These are phyloP conservation scores for Rhadinocentrus ornatus DNA, from an alignment of 2,797 vertebrate species.

Conservation along the genomic window DNA sequence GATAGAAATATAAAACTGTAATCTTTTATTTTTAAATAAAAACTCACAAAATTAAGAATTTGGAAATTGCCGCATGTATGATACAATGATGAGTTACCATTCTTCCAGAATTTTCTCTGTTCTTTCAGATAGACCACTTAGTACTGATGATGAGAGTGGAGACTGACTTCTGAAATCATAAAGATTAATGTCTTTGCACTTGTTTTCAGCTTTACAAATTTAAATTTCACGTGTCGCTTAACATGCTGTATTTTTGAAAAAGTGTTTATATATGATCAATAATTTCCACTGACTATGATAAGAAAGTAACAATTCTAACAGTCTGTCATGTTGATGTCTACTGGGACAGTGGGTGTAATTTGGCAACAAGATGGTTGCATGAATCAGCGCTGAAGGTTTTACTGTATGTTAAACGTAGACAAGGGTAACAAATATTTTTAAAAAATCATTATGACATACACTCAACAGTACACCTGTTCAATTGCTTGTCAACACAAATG, in stretches of 20 bases:
- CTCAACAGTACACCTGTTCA: too few species aligned
- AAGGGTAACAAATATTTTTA: too few species aligned
- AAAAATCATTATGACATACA: too few species aligned
- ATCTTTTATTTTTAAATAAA: neutral
- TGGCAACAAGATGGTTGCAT: neutral
- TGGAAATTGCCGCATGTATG: neutral
- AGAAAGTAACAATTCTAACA: neutral
- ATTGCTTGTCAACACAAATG: too few species aligned
- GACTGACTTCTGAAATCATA: conserved; percentile 68
- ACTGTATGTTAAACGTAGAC: neutral
- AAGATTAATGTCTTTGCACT: neutral
- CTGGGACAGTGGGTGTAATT: neutral
- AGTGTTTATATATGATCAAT: too few species aligned
- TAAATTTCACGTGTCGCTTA: neutral
- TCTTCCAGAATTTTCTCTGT: conserved; percentile 91
- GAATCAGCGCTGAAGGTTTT: neutral
- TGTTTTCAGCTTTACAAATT: neutral
- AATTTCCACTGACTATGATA: neutral
- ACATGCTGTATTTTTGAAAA: neutral
- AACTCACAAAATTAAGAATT: neutral
- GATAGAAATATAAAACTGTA: neutral
- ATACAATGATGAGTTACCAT: conserved; percentile 83
- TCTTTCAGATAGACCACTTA: conserved; percentile 77
- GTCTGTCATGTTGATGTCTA: neutral
- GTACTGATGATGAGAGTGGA: conserved; percentile 57